Evolutionary conservation across 2,888 invertebrate genomes (phyloP).

Genomic region (Cremastinae sp.): DNA sequence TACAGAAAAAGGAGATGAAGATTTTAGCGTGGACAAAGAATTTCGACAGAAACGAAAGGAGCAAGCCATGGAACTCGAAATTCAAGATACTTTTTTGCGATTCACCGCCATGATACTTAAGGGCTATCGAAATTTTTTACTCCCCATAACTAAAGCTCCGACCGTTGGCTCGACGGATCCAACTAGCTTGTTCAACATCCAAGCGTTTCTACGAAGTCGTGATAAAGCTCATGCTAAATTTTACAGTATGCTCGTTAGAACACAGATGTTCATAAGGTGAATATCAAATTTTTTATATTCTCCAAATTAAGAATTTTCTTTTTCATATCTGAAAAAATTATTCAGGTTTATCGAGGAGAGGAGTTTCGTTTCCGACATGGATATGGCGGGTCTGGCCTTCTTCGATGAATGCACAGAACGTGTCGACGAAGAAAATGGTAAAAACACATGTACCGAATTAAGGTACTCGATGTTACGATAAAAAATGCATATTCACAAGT

Average conservation of each 20-base stretch:
- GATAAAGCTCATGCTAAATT: conserved; percentile 95
- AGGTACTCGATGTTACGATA: too few relatives aligned
- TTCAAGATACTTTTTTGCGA: conserved; percentile 97
- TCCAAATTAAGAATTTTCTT: neutral
- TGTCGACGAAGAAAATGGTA: conserved; percentile 81
- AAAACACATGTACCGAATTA: too few relatives aligned
- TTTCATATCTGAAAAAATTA: neutral
- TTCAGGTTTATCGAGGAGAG: conserved; percentile 96
- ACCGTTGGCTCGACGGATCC: conserved; percentile 97
- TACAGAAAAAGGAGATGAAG: conserved; percentile 73
- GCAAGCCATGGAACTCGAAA: conserved; percentile 94
- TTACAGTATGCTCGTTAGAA: conserved; percentile 93
- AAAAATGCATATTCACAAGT: too few relatives aligned
- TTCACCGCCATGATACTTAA: conserved; percentile 96
- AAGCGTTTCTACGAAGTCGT: conserved; percentile 92
- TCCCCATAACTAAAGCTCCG: conserved; percentile 96
- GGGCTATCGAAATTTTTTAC: conserved; percentile 92
- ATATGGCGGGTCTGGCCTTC: conserved; percentile 93
- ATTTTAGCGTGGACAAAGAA: conserved; percentile 76
- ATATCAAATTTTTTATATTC: neutral
- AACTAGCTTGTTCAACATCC: conserved; percentile 95
- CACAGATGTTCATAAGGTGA: conserved; percentile 94
- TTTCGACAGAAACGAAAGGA: conserved; percentile 80
- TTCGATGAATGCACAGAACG: conserved; percentile 98
- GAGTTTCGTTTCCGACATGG: conserved; percentile 98